phyloP scores from a whole-genome alignment of 2,113 vertebrate species.

The Centrocercus urophasianus region DNA sequence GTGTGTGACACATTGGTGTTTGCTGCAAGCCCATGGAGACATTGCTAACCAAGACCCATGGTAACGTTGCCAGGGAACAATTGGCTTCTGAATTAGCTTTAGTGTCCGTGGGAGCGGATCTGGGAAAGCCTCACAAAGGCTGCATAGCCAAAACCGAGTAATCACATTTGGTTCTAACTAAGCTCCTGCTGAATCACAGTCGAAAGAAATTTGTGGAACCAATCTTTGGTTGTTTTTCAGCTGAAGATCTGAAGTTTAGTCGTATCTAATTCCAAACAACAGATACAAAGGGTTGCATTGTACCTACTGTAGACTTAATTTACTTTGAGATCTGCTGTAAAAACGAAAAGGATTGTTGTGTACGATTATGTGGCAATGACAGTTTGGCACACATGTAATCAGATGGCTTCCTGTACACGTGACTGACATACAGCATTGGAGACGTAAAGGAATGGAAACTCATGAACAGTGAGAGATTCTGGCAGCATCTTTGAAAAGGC shows the following conservation, averaged over 20 bases:
- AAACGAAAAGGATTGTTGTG: background rate
- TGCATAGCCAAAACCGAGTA: slow-evolving; percentile 74
- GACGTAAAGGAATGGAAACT: background rate
- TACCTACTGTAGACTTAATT: background rate
- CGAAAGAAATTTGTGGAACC: slow-evolving; percentile 8
- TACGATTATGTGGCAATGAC: fast-evolving
- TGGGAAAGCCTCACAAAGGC: slow-evolving; percentile 57
- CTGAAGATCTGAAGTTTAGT: slow-evolving; percentile 26
- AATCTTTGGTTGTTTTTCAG: slow-evolving; percentile 38
- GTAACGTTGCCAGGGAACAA: slow-evolving; percentile 69
- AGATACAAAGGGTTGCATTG: fast-evolving
- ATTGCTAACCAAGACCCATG: slow-evolving; percentile 68
- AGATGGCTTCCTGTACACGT: background rate
- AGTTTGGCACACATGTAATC: background rate
- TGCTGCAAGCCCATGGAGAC: slow-evolving; percentile 50
- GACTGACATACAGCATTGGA: background rate
- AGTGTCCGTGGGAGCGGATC: slow-evolving; percentile 73
- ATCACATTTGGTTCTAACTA: slow-evolving; percentile 75
- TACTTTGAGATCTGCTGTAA: background rate
- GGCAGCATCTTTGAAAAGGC: background rate
- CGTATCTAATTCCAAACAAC: background rate
- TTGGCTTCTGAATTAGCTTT: slow-evolving; percentile 67
- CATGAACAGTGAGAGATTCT: background rate
- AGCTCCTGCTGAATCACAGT: slow-evolving; percentile 48
- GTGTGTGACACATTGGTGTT: background rate